Evolutionary conservation across 2,888 invertebrate species (phyloP), one percentile per base, ranked within the genome.

Genomic region (Noctua janthina): DNA sequence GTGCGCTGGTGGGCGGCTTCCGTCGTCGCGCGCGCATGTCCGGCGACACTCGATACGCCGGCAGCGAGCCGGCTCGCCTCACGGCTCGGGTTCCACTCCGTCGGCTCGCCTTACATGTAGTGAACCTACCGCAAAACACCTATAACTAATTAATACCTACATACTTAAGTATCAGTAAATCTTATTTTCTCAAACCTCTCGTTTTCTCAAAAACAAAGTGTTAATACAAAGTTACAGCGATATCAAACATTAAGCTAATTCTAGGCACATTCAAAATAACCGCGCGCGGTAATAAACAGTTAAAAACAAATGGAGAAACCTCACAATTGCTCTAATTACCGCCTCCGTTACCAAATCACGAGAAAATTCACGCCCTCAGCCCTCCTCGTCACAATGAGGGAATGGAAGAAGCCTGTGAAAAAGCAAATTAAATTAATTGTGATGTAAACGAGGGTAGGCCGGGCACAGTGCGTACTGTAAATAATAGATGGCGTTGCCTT

Each of bases 341-440:
- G 93, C 92, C 94, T 94, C 93, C 91, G 95, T 95, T 95, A 96
- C 96, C 95, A 95, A 96, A 96, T 96, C 95, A 96, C 94, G 94
- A 95, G 95, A 95, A 96, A 95, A 95, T 96, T 96, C 95, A 94
- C 96, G 94, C 96, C 94, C 94, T 94, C 93, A 92, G 92, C 94
- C 94, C 95, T 94, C 94, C 93, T 94, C 94, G 94, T 95, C 93
- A 95, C 95, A 95, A 95, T 94, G 93, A 94, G 93, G 94, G 94
- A 95, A 94, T 95, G 94, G 94, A 95, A 95, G 96, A 96, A 96
- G 95, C 96, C 96, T 94, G 95, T 96, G 95, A 96, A 96, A 96
- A 96, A 96, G 95, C 96, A 96, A 96, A 96, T 96, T 96, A 96
- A 96, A 95, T 96, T 96, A 96, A 95, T 96, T 96, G 96, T 95